These are phyloP conservation scores for Megamerina dolium DNA, from an alignment of 2,888 invertebrate genomes.

Conservation along the genomic window DNA sequence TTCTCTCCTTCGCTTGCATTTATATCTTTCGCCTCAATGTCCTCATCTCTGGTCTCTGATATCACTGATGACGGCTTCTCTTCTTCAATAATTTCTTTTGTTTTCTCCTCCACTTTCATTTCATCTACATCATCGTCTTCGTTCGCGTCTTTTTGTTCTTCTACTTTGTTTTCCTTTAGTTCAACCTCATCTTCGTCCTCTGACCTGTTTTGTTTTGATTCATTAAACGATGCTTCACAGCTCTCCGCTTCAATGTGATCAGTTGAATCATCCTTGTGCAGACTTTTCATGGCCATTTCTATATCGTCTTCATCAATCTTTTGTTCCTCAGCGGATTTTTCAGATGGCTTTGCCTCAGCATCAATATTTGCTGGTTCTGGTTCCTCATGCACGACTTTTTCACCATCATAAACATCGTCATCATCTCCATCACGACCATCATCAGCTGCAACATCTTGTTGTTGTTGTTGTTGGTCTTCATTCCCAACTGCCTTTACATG, in stretches of 20 bases:
- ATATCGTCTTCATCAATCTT: conserved; percentile 33
- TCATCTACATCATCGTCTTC: not conserved
- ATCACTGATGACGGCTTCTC: no score
- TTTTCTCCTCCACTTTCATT: not conserved
- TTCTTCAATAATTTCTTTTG: no score
- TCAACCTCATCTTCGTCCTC: conserved; percentile 3
- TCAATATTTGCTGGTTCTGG: conserved; percentile 3
- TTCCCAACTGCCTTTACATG: not conserved
- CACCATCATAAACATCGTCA: conserved; percentile 16
- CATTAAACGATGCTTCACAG: not conserved
- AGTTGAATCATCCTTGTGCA: conserved; percentile 29
- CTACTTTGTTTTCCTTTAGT: not conserved
- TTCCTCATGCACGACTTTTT: conserved; percentile 1
- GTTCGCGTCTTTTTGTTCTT: conserved; percentile 1
- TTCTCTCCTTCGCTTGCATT: not conserved
- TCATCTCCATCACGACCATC: conserved; percentile 41
- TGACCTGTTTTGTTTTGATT: not conserved
- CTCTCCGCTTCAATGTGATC: conserved; percentile 4
- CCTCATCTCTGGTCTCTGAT: not conserved
- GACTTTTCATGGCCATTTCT: conserved; percentile 34
- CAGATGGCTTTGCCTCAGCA: conserved; percentile 4
- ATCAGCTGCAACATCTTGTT: conserved; percentile 1
- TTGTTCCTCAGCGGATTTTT: conserved; percentile 6
- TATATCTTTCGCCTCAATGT: not conserved
- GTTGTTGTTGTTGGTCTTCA: not conserved